Evolutionary conservation across 2,888 invertebrate genomes (phyloP).

Genomic region (Tachina grossa): DNA sequence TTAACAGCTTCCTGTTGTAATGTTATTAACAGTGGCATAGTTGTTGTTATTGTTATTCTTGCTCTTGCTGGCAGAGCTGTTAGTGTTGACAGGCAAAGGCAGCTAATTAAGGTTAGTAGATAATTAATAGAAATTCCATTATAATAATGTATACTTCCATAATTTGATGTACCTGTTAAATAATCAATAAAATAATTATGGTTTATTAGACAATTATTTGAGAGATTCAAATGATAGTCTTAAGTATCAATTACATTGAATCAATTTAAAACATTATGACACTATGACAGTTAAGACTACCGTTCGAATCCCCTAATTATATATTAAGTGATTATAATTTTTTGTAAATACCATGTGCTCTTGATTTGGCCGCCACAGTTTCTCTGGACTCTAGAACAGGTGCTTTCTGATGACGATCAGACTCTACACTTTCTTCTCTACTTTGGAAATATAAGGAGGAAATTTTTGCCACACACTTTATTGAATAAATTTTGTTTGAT

Average conservation of each 20-base stretch:
- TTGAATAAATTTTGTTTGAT: neutral
- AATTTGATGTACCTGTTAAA: constrained; percentile 56
- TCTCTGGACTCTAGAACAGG: constrained; percentile 91
- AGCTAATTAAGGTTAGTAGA: constrained; percentile 58
- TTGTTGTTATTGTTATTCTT: constrained; percentile 6
- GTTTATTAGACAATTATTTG: too few relatives aligned
- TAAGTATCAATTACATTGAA: too few relatives aligned
- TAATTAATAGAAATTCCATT: constrained; percentile 58
- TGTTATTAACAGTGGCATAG: neutral
- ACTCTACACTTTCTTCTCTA: constrained; percentile 94
- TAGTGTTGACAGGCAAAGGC: constrained; percentile 57
- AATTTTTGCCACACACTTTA: constrained; percentile 92
- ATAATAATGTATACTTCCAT: constrained; percentile 64
- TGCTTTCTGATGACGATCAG: constrained; percentile 88
- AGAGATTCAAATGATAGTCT: too few relatives aligned
- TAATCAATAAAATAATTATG: neutral
- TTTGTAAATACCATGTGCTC: constrained; percentile 85
- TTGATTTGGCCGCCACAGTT: constrained; percentile 86
- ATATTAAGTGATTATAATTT: too few relatives aligned
- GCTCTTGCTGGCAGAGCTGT: constrained; percentile 24
- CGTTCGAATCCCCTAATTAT: too few relatives aligned
- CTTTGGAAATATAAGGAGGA: constrained; percentile 93
- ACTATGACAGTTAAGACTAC: too few relatives aligned
- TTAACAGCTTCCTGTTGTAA: neutral
- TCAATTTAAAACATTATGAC: neutral